A percentile compares a stretch with the other conserved stretches of the same genome.
phyloP scores from a whole-genome alignment of 2,888 invertebrate species.

The Philaethria dido region DNA sequence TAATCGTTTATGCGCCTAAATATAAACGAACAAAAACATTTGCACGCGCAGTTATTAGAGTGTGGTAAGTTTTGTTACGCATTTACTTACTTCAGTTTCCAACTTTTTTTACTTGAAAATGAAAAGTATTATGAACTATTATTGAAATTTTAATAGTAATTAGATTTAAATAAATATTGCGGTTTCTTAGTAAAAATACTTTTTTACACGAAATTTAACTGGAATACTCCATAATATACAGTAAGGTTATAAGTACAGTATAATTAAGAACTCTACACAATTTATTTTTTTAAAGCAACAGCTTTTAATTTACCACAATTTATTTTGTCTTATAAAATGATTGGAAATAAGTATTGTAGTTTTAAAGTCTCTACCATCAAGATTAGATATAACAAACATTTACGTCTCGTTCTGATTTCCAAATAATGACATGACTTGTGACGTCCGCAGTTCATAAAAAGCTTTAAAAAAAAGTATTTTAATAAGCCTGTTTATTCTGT shows the following conservation, averaged over 20 bases:
- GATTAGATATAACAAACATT: background rate
- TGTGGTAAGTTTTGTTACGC: constrained; percentile 37
- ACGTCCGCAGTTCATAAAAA: background rate
- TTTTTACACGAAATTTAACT: too few species aligned
- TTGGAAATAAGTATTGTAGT: background rate
- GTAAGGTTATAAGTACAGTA: too few species aligned
- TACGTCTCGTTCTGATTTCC: background rate
- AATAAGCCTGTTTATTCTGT: background rate
- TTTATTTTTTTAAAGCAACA: too few species aligned
- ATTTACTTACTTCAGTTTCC: constrained; percentile 17
- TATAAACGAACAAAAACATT: constrained; percentile 37
- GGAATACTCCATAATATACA: too few species aligned
- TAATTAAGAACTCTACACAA: too few species aligned
- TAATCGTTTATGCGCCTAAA: constrained; percentile 33
- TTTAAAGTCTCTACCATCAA: background rate
- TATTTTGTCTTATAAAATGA: background rate
- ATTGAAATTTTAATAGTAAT: background rate
- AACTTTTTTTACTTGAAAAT: constrained; percentile 2
- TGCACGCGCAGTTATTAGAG: constrained; percentile 36
- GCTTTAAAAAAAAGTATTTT: background rate
- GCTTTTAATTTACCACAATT: too few species aligned
- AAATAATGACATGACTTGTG: background rate
- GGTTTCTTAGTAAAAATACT: too few species aligned
- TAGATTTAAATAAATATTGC: too few species aligned
- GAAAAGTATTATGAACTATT: background rate